Conservation (phyloP, 2,888 invertebrate species). For the Troglohyphantes excavatus region DNA sequence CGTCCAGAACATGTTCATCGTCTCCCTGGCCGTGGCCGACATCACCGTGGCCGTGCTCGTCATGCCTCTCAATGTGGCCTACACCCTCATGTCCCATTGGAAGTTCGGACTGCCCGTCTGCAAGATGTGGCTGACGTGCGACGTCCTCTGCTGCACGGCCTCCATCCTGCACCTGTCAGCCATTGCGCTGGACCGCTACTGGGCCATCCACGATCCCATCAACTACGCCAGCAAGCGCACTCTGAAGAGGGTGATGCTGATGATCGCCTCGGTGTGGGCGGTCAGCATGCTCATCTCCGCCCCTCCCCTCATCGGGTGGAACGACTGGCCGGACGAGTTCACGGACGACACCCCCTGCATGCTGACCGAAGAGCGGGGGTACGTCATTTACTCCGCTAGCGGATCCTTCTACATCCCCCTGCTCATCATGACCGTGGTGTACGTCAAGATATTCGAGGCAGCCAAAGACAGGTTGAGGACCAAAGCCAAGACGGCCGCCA, state of each 20-base stretch:
- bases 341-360: conserved; percentile 90
- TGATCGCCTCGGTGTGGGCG: conserved; percentile 93
- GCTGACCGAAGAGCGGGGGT: conserved; percentile 93
- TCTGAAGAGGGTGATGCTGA: conserved; percentile 90
- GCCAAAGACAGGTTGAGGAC: conserved; percentile 92
- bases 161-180: conserved; percentile 96
- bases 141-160: conserved; percentile 97
- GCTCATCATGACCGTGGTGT: conserved; percentile 96
- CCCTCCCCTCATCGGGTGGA: conserved; percentile 95
- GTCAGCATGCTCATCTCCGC: conserved; percentile 93
- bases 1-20: conserved; percentile 98
- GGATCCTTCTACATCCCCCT: conserved; percentile 98
- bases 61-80: conserved; percentile 95
- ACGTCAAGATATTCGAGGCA: conserved; percentile 96
- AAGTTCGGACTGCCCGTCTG: conserved; percentile 95
- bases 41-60: conserved; percentile 94
- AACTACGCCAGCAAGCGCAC: conserved; percentile 96
- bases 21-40: conserved; percentile 96
- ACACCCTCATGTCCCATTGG: conserved; percentile 95
- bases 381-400: conserved; percentile 94
- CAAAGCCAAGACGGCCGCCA: conserved; percentile 89
- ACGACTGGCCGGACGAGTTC: conserved; percentile 93
- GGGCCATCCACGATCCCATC: conserved; percentile 87
- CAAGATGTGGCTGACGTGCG: conserved; percentile 97
- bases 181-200: conserved; percentile 95